Percentiles rank a stretch among this genome's conserved stretches.
phyloP scores from a whole-genome alignment of 2,113 vertebrate species.

The Mobula hypostoma region DNA sequence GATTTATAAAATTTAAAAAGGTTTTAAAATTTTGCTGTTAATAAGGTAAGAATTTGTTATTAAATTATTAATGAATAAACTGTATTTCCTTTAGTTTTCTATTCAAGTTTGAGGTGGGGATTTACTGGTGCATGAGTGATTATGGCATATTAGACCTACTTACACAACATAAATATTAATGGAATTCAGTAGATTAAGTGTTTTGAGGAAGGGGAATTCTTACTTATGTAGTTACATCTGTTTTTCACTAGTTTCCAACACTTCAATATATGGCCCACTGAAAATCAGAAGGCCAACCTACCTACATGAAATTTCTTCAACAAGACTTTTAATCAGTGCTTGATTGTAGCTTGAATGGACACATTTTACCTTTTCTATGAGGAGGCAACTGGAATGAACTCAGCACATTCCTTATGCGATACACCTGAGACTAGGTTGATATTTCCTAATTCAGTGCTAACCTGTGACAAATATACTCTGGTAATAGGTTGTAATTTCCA shows the following conservation, averaged over 20 bases:
- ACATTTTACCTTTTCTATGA: not conserved
- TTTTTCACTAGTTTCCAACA: not conserved
- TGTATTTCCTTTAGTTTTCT: not conserved
- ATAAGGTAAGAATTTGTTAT: not conserved
- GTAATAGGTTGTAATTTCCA: too few species aligned
- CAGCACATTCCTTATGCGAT: not conserved
- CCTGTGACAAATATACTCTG: not conserved
- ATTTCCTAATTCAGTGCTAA: not conserved
- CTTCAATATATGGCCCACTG: not conserved
- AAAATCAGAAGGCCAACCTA: not conserved
- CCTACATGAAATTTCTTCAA: not conserved
- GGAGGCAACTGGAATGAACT: not conserved
- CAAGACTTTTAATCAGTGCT: too few species aligned
- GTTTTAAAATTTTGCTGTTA: not conserved
- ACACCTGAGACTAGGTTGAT: not conserved
- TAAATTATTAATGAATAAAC: slow-evolving; percentile 1
- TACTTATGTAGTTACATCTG: not conserved
- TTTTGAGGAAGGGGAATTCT: not conserved
- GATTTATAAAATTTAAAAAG: not conserved
- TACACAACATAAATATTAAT: not conserved
- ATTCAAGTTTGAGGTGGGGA: not conserved
- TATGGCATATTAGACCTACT: not conserved
- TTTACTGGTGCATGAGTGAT: not conserved
- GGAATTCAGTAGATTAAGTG: not conserved
- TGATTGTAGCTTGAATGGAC: not conserved